phyloP scores from a whole-genome alignment of 2,888 invertebrate genomes.

The Siphlonurus alternatus region DNA sequence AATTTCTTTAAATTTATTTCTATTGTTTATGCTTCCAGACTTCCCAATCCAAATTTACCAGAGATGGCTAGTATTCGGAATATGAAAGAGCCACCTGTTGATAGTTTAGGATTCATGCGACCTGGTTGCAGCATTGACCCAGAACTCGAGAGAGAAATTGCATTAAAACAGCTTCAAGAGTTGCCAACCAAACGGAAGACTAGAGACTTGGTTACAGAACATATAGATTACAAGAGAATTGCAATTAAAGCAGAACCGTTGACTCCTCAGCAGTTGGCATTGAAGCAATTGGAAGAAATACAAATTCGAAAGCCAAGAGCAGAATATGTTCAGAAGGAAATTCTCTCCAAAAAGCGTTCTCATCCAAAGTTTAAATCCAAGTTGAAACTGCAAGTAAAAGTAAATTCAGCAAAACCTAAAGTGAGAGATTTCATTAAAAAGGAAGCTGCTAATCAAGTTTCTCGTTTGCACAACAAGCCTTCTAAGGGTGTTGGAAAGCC shows the following conservation, averaged over 20 bases:
- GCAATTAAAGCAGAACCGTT: not conserved
- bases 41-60: not conserved
- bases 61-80: not conserved
- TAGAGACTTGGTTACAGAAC: not conserved
- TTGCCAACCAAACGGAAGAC: conserved; percentile 21
- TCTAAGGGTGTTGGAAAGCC: not conserved
- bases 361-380: not conserved
- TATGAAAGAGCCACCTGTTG: not conserved
- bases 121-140: conserved; percentile 20
- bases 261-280: not conserved
- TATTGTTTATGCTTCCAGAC: not conserved
- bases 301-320: not conserved
- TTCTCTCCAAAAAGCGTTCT: not conserved
- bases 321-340: not conserved
- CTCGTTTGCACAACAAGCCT: no score
- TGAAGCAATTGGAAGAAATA: not conserved
- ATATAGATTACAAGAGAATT: not conserved
- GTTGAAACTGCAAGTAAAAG: not conserved
- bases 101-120: not conserved
- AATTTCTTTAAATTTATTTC: no score
- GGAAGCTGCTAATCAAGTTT: not conserved
- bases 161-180: conserved; percentile 36
- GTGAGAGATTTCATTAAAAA: not conserved
- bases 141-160: conserved; percentile 33
- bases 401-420: not conserved